These are phyloP conservation scores for Solenopsis invicta DNA, from an alignment of 1,140 invertebrate species.

Conservation along the genomic window DNA sequence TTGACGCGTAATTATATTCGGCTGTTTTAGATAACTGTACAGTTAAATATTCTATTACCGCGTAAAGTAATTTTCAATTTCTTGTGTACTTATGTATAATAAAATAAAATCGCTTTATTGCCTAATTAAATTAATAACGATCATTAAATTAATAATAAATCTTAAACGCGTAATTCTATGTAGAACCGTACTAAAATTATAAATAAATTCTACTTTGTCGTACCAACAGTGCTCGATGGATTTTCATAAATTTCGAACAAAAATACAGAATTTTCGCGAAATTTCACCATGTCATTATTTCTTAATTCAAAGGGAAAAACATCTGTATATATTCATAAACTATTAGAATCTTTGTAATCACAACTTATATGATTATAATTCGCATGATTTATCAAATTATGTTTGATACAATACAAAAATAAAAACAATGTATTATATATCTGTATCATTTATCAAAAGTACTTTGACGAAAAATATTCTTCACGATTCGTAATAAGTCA, in stretches of 20 bases:
- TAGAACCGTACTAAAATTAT: conserved; percentile 28
- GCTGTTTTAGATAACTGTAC: not conserved
- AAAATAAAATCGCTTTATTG: conserved; percentile 31
- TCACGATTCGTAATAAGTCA: not conserved
- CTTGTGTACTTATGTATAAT: not conserved
- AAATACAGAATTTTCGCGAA: not conserved
- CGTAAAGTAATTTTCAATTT: conserved; percentile 24
- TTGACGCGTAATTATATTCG: not conserved
- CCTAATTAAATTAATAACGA: conserved; percentile 25
- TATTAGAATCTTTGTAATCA: conserved; percentile 15
- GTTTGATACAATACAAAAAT: not conserved
- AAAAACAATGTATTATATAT: not conserved
- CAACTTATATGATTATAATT: not conserved
- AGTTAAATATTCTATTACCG: conserved; percentile 15
- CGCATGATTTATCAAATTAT: not conserved
- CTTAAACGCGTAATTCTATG: not conserved
- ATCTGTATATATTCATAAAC: not conserved
- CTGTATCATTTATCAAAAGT: not conserved
- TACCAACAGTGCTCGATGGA: not conserved
- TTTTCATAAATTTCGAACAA: conserved; percentile 12
- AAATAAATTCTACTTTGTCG: conserved; percentile 21
- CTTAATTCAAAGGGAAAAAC: not conserved
- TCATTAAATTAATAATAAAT: conserved; percentile 37
- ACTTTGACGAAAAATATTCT: not conserved
- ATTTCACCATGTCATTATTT: conserved; percentile 13